A percentile compares a stretch with the other conserved stretches of the same genome.
Evolutionary conservation across 2,797 vertebrate genomes (phyloP).

Genomic region (Tadarida brasiliensis): DNA sequence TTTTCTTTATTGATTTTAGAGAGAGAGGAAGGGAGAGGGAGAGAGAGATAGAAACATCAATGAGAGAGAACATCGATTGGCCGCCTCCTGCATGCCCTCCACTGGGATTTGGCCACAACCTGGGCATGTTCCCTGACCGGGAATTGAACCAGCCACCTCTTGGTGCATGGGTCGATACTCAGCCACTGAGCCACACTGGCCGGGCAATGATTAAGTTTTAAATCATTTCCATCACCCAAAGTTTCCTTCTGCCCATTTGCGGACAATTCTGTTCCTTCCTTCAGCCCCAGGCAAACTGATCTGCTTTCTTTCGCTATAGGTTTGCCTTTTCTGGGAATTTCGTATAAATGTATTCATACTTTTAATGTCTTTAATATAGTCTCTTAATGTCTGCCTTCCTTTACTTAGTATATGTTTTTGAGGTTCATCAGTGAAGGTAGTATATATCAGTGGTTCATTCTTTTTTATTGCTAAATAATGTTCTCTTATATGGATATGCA

Average conservation of each 20-base stretch:
- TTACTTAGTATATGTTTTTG: neutral
- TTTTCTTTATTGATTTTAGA: too few species aligned
- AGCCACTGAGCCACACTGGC: too few species aligned
- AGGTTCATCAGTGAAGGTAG: neutral
- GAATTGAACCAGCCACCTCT: too few species aligned
- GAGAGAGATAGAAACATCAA: too few species aligned
- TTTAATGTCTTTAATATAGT: neutral
- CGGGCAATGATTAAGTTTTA: neutral
- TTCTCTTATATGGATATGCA: neutral
- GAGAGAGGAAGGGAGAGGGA: too few species aligned
- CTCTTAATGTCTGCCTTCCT: neutral
- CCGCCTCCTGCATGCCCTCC: too few species aligned
- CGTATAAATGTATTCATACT: neutral
- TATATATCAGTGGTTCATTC: neutral
- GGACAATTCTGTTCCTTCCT: neutral
- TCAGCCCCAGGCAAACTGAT: neutral
- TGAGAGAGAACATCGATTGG: too few species aligned
- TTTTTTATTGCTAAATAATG: neutral
- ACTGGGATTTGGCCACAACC: too few species aligned
- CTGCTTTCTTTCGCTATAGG: neutral
- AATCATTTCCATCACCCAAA: neutral
- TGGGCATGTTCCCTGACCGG: too few species aligned
- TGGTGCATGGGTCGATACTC: too few species aligned
- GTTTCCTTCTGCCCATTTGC: neutral
- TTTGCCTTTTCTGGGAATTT: neutral